A percentile compares a stretch with the other conserved stretches of the same genome.
Conservation (phyloP, 1,140 invertebrate species). For the Drosophila suzukii region DNA sequence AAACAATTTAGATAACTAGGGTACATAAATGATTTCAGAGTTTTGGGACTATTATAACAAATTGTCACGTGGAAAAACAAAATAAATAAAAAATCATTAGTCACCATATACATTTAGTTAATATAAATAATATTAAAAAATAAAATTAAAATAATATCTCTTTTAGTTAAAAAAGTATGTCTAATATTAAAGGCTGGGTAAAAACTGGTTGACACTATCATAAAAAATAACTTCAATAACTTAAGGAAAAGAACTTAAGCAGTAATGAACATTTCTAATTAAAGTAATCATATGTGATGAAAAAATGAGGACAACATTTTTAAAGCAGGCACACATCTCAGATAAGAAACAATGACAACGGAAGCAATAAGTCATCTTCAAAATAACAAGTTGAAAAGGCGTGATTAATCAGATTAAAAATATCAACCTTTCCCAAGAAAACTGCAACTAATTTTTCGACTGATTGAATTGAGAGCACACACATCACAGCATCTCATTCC, state of each 20-base stretch:
- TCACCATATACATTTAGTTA: too few species aligned
- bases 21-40: neutral
- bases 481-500: slow-evolving; percentile 4
- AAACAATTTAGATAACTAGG: neutral
- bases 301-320: too few species aligned
- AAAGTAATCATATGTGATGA: neutral
- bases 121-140: too few species aligned
- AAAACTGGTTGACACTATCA: too few species aligned
- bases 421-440: slow-evolving; percentile 7
- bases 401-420: slow-evolving; percentile 9
- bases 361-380: neutral
- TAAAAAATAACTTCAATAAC: neutral
- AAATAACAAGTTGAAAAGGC: neutral
- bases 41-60: neutral
- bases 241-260: neutral
- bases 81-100: too few species aligned
- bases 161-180: too few species aligned
- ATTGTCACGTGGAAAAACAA: too few species aligned
- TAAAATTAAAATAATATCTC: too few species aligned
- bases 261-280: neutral
- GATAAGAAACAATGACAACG: neutral
- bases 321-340: neutral
- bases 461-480: slow-evolving; percentile 29
- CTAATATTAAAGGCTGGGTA: too few species aligned
- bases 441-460: slow-evolving; percentile 18